These are phyloP conservation scores for Schizopygopsis malacanthus DNA, from an alignment of 2,797 vertebrate genomes.

Conservation along the genomic window DNA sequence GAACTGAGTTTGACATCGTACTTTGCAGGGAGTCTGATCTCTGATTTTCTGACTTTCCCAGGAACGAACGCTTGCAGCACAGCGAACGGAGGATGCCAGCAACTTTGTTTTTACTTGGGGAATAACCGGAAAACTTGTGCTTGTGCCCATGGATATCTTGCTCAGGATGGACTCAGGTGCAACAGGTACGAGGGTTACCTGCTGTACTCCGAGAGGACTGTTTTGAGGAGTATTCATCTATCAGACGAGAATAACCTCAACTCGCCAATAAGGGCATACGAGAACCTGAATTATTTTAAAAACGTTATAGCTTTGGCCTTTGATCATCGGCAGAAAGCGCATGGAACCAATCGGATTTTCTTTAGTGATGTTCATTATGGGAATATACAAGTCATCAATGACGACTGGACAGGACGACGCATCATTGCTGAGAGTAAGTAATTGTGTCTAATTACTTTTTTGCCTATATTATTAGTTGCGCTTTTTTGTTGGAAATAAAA, in stretches of 20 bases:
- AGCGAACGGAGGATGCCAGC: constrained; percentile 84
- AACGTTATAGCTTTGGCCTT: constrained; percentile 86
- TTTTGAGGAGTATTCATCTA: constrained; percentile 85
- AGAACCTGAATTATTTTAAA: constrained; percentile 84
- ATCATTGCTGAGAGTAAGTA: constrained; percentile 86
- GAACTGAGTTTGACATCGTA: background rate
- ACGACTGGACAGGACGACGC: constrained; percentile 84
- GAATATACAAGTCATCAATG: constrained; percentile 87
- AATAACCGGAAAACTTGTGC: constrained; percentile 74
- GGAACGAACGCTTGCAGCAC: constrained; percentile 84
- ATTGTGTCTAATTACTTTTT: constrained; percentile 6
- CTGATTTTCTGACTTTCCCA: constrained; percentile 55
- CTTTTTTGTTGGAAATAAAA: background rate
- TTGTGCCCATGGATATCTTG: constrained; percentile 84
- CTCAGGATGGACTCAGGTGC: constrained; percentile 80
- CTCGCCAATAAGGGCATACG: constrained; percentile 81
- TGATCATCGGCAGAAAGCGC: constrained; percentile 79
- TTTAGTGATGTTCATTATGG: constrained; percentile 88
- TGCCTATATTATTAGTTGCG: background rate
- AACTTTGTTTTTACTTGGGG: constrained; percentile 86
- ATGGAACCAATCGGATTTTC: constrained; percentile 83
- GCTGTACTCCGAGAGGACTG: constrained; percentile 84
- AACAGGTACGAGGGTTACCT: constrained; percentile 83
- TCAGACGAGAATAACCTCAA: constrained; percentile 83
- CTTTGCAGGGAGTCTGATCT: constrained; percentile 15